Evolutionary conservation across 2,113 vertebrate species (phyloP).

Genomic region (Pelmatolapia mariae): DNA sequence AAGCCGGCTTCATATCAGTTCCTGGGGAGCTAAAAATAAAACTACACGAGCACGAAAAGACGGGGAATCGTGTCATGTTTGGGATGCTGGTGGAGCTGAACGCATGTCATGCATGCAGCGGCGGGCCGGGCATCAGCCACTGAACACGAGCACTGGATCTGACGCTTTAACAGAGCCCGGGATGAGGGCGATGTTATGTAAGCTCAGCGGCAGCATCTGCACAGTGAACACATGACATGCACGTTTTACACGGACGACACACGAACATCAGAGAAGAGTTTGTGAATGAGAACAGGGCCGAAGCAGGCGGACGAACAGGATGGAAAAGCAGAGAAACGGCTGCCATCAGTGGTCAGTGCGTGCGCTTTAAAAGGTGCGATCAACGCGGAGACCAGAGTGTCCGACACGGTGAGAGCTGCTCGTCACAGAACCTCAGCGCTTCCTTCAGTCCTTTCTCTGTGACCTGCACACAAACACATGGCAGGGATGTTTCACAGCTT

Average conservation of each 20-base stretch:
- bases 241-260: background rate
- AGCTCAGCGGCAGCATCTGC: background rate
- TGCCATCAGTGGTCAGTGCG: accelerated
- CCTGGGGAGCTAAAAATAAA: background rate
- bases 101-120: background rate
- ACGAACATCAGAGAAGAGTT: background rate
- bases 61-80: background rate
- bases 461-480: background rate
- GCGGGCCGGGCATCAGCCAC: background rate
- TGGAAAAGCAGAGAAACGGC: background rate
- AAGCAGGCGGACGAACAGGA: background rate
- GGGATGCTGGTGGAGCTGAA: background rate
- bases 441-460: background rate
- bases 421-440: background rate
- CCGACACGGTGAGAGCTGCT: background rate
- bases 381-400: background rate
- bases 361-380: background rate
- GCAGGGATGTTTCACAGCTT: background rate
- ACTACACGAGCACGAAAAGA: background rate
- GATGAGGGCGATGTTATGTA: background rate
- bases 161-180: background rate
- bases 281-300: background rate
- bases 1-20: background rate
- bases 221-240: background rate
- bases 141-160: background rate